phyloP scores from a whole-genome alignment of 2,113 vertebrate genomes.

The Piaya cayana region DNA sequence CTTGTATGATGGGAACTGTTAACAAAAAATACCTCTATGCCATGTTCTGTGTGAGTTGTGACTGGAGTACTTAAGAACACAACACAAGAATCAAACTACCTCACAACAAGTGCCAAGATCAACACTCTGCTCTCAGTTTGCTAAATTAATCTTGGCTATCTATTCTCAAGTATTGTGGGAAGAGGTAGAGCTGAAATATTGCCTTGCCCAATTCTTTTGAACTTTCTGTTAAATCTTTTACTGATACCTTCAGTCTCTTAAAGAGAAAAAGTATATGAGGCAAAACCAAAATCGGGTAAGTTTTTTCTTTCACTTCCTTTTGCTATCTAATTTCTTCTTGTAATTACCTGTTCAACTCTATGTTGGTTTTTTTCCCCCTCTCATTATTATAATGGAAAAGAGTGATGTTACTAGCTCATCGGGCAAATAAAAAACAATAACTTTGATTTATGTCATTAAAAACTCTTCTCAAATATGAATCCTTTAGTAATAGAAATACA shows the following conservation, averaged over 20 bases:
- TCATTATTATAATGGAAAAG: not conserved
- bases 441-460: not conserved
- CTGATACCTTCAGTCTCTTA: not conserved
- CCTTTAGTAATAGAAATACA: not conserved
- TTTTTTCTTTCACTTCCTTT: not conserved
- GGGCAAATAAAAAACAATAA: not conserved
- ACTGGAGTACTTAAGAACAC: not conserved
- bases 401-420: not conserved
- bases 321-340: not conserved
- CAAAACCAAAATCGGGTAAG: not conserved
- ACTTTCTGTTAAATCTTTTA: not conserved
- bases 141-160: not conserved
- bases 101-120: not conserved
- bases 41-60: not conserved
- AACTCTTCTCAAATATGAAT: not conserved
- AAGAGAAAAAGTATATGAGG: not conserved
- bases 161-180: not conserved
- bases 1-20: not conserved
- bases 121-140: not conserved
- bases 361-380: fast-evolving
- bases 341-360: not conserved
- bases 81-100: not conserved
- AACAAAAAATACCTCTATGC: not conserved
- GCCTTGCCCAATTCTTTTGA: not conserved
- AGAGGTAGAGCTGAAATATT: not conserved